Conservation (phyloP, 2,888 invertebrate genomes). For the Halictus quadricinctus region DNA sequence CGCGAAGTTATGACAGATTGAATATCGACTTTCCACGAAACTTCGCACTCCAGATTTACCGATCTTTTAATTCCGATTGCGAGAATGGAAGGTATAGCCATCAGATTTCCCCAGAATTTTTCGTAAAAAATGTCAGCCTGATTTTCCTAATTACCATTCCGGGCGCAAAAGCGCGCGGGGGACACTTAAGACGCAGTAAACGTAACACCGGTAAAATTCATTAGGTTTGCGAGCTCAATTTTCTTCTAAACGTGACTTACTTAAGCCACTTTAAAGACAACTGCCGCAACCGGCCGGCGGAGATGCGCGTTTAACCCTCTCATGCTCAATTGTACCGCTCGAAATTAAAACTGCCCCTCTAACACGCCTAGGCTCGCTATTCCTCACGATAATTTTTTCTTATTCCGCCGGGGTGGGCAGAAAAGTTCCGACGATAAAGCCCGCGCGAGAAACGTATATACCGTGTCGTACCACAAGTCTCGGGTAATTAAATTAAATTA, state of each 20-base stretch:
- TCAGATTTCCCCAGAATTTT: background rate
- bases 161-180: background rate
- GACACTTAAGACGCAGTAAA: slow-evolving; percentile 23
- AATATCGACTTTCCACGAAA: background rate
- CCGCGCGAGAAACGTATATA: slow-evolving; percentile 1
- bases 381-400: slow-evolving; percentile 28
- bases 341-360: slow-evolving; percentile 44
- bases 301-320: slow-evolving; percentile 39
- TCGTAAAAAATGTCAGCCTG: background rate
- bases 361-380: slow-evolving; percentile 11
- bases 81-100: background rate
- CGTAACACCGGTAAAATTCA: slow-evolving; percentile 42
- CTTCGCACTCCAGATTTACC: background rate
- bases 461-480: slow-evolving; percentile 20
- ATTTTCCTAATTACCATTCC: background rate
- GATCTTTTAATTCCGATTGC: background rate
- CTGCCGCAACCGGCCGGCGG: slow-evolving; percentile 37
- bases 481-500: slow-evolving; percentile 43
- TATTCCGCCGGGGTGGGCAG: slow-evolving; percentile 5
- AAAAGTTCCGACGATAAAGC: slow-evolving; percentile 4
- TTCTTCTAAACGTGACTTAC: slow-evolving; percentile 52
- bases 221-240: slow-evolving; percentile 43
- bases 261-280: slow-evolving; percentile 56
- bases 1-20: background rate
- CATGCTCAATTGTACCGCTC: slow-evolving; percentile 33